Base-by-base conservation (phyloP, 2,113 vertebrate species). In the Mystacornis crossleyi region DNA sequence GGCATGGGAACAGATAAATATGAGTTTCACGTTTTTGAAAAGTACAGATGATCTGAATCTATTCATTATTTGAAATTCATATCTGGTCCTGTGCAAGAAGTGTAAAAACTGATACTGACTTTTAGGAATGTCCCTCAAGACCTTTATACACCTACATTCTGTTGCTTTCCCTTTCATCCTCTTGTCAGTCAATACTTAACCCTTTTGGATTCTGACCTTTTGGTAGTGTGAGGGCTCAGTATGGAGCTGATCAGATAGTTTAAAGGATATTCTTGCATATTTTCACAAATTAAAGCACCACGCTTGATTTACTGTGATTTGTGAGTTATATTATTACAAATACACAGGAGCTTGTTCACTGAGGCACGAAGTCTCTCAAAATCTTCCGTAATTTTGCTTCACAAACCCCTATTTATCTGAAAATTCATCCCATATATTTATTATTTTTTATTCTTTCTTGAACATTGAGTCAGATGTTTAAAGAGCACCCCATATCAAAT, bases 111-210 rank as follows among this genome's bases (percentile, higher is more conserved):
- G 78, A 94, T 94, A 33, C 87, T 75, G 91, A 94, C 94, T 97
- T 94, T 93, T 96, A 89, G 91, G 84, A 88, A 77, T 80, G 92
- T 93, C 96, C 93, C 95, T 90, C 67, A 78, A 92, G 88, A 95
- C 92, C 88, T 93, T 93, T 89, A 55, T 90, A 97, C 82, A 93
- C 95, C 83, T 89, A 78, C 67, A 47, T 92, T 94, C 82, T 69
- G 71, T 74, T 94, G 89, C 88, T 90, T 90, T 95, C 65, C 48
- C 90, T 96, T 96, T 96, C 95, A 96, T 93, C 77, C 75, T 91
- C 92, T 93, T 93, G 95, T 96, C 93, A 95, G 83, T 96, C 96
- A 93, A 95, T 97, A 93, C 47, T 92, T 97, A 93, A 97, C 96
- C 90, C 95, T 95, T 97, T 93, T 75, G 77, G 64, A 92, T 88